Conservation (phyloP, 2,888 invertebrate species). For the Agonopterix alstromeriana region DNA sequence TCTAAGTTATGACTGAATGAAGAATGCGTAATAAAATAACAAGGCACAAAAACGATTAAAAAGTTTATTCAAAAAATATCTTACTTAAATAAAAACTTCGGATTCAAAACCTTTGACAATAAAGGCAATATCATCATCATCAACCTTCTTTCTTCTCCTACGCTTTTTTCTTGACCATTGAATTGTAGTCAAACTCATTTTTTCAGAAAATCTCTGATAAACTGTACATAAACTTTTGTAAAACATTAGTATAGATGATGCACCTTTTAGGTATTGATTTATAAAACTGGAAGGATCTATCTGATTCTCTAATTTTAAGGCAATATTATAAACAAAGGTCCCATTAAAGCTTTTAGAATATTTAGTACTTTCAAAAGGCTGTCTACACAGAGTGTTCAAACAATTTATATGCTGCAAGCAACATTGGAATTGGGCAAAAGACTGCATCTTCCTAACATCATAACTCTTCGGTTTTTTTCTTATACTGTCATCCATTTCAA, state of each 20-base stretch:
- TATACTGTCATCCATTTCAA: slow-evolving; percentile 75
- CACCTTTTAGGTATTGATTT: slow-evolving; percentile 60
- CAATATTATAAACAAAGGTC: slow-evolving; percentile 85
- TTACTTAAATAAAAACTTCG: slow-evolving; percentile 43
- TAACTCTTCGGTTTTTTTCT: slow-evolving; percentile 72
- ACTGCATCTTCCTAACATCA: slow-evolving; percentile 75
- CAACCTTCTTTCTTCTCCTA: slow-evolving; percentile 35
- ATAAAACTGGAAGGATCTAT: slow-evolving; percentile 72
- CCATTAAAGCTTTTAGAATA: slow-evolving; percentile 84
- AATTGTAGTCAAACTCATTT: slow-evolving; percentile 38
- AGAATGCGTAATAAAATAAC: too few relatives aligned
- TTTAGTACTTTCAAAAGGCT: slow-evolving; percentile 73
- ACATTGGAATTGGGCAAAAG: slow-evolving; percentile 81
- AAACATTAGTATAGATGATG: slow-evolving; percentile 44
- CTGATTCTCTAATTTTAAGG: slow-evolving; percentile 77
- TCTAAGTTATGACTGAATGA: too few relatives aligned
- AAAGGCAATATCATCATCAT: slow-evolving; percentile 41
- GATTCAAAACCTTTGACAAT: slow-evolving; percentile 59
- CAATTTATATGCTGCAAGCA: slow-evolving; percentile 75
- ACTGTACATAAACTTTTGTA: slow-evolving; percentile 48
- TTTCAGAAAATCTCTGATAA: slow-evolving; percentile 29
- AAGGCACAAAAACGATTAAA: too few relatives aligned
- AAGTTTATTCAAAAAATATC: too few relatives aligned
- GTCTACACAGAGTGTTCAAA: slow-evolving; percentile 80
- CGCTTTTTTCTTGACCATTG: slow-evolving; percentile 35